Evolutionary conservation across 1,140 invertebrate species (phyloP).

Genomic region (Philopotamus ludificatus): DNA sequence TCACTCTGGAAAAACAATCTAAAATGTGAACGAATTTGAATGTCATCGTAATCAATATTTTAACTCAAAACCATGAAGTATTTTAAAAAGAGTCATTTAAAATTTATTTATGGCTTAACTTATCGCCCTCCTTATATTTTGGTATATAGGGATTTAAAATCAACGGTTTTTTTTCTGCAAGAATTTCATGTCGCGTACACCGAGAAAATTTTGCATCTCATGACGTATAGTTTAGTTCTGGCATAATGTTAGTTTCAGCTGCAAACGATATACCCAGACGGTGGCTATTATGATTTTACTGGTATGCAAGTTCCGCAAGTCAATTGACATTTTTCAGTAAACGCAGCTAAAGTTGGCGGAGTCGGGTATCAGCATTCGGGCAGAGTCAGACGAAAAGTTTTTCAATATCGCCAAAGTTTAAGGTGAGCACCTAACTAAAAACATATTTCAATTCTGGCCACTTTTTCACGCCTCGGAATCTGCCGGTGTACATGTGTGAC

Average conservation of each 20-base stretch:
- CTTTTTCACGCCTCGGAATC: constrained; percentile 6
- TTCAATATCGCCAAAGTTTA: constrained; percentile 38
- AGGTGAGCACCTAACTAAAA: constrained; percentile 36
- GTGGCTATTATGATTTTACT: constrained; percentile 20
- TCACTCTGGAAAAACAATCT: too few species aligned
- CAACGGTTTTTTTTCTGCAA: too few species aligned
- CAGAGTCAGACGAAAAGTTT: constrained; percentile 36
- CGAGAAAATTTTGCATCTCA: not conserved
- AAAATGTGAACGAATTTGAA: too few species aligned
- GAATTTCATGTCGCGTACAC: too few species aligned
- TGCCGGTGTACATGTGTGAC: not conserved
- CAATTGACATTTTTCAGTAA: constrained; percentile 28
- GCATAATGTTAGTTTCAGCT: not conserved
- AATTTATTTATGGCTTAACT: too few species aligned
- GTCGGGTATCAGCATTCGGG: constrained; percentile 22
- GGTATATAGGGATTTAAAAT: too few species aligned
- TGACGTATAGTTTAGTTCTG: not conserved
- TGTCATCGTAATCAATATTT: too few species aligned
- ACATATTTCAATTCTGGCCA: constrained; percentile 37
- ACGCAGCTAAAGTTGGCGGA: constrained; percentile 9
- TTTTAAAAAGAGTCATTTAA: too few species aligned
- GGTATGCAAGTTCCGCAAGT: constrained; percentile 18
- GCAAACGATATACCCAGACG: not conserved
- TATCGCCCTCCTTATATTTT: too few species aligned
- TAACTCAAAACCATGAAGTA: too few species aligned